A percentile compares a stretch with the other conserved stretches of the same genome.
Conservation (phyloP, 2,888 invertebrate species). For the Drosophila glabriapex region DNA sequence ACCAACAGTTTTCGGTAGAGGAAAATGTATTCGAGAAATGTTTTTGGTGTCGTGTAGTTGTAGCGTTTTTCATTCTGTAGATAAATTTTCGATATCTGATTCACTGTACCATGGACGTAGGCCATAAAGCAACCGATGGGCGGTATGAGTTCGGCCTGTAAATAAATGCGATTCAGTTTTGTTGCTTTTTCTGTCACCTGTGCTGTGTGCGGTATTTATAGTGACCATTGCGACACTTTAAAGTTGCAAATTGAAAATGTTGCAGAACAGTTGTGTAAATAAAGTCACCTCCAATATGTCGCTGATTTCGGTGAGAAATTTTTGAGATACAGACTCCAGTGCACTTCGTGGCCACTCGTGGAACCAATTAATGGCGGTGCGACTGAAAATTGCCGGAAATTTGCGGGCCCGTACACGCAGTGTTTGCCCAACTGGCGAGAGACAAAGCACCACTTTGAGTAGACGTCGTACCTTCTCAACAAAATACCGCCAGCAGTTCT, state of each 20-base stretch:
- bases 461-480: conserved; percentile 94
- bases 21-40: conserved; percentile 97
- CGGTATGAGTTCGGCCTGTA: conserved; percentile 87
- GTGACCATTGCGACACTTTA: conserved; percentile 56
- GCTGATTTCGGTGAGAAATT: conserved; percentile 92
- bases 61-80: conserved; percentile 94
- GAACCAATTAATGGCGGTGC: conserved; percentile 98
- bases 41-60: conserved; percentile 99
- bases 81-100: conserved; percentile 93
- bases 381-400: conserved; percentile 97
- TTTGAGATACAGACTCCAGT: conserved; percentile 93
- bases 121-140: conserved; percentile 96
- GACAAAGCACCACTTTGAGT: conserved; percentile 95
- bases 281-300: conserved; percentile 89
- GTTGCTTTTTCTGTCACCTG: conserved; percentile 13
- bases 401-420: conserved; percentile 94
- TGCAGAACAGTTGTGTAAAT: conserved; percentile 42
- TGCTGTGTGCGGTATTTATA: conserved; percentile 29
- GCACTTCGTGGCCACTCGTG: conserved; percentile 98
- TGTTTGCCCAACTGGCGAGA: conserved; percentile 97
- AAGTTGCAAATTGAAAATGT: conserved; percentile 69
- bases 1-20: conserved; percentile 91
- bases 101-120: conserved; percentile 95
- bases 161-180: conserved; percentile 44
- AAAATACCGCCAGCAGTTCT: conserved; percentile 98